phyloP scores from a whole-genome alignment of 2,797 vertebrate species.

The Notolepis coatsorum region DNA sequence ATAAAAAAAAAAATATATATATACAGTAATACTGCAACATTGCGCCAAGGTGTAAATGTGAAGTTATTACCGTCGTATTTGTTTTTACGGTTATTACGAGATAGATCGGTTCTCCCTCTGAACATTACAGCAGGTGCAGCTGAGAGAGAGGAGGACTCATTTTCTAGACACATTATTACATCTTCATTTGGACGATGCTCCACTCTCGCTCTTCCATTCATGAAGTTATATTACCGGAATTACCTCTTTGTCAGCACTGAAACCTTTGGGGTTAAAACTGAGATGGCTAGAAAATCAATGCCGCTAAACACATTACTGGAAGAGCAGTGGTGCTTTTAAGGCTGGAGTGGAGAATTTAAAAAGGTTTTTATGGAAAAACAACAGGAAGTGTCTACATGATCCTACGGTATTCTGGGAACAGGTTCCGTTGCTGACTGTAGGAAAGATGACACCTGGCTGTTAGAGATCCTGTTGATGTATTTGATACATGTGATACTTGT shows the following conservation, averaged over 20 bases:
- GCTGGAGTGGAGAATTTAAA: conserved; percentile 52
- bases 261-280: conserved; percentile 30
- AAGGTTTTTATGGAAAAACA: conserved; percentile 47
- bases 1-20: conserved; percentile 16
- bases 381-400: conserved; percentile 45
- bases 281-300: conserved; percentile 60
- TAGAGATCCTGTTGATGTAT: conserved; percentile 25
- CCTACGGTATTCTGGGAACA: conserved; percentile 45
- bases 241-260: conserved; percentile 30
- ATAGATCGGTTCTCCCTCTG: conserved; percentile 16
- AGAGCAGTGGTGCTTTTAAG: conserved; percentile 51
- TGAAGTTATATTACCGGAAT: conserved; percentile 48
- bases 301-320: conserved; percentile 49
- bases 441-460: conserved; percentile 49
- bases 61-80: conserved; percentile 20
- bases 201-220: conserved; percentile 32
- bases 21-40: too few species aligned
- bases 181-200: too few species aligned
- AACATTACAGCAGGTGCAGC: too few species aligned
- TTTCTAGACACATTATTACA: too few species aligned
- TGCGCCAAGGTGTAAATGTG: too few species aligned
- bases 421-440: conserved; percentile 51
- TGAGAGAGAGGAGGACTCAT: background rate
- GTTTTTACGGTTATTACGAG: background rate
- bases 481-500: conserved; percentile 3